Evolutionary conservation across 2,888 invertebrate genomes (phyloP).

Genomic region (Dione vanillae): DNA sequence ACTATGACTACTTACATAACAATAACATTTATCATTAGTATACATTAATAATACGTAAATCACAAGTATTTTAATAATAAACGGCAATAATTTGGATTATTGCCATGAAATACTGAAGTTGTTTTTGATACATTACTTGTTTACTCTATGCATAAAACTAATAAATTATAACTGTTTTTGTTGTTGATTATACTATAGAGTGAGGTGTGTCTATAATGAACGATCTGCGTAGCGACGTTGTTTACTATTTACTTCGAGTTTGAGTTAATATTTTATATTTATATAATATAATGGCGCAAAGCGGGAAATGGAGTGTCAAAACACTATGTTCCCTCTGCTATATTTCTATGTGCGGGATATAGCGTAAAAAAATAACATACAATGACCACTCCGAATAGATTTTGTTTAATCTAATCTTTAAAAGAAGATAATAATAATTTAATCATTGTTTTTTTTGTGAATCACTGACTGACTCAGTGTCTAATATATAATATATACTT

Average conservation of each 20-base stretch:
- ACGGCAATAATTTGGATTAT: constrained; percentile 15
- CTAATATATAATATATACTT: too few relatives aligned
- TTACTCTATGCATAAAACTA: constrained; percentile 7
- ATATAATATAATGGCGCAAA: too few relatives aligned
- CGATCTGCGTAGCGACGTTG: neutral
- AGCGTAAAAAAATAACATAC: too few relatives aligned
- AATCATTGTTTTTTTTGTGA: too few relatives aligned
- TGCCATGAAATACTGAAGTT: neutral
- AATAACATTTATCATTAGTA: neutral
- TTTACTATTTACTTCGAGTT: neutral
- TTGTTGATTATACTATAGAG: constrained; percentile 3
- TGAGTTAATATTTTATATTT: too few relatives aligned
- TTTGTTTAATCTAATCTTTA: too few relatives aligned
- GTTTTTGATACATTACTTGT: constrained; percentile 7
- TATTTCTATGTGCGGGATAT: too few relatives aligned
- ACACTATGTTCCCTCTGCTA: too few relatives aligned
- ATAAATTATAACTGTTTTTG: constrained; percentile 20
- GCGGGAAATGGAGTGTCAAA: too few relatives aligned
- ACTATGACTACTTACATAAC: neutral
- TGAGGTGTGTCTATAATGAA: neutral
- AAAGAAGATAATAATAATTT: too few relatives aligned
- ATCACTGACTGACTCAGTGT: too few relatives aligned
- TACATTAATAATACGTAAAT: neutral
- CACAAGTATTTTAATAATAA: neutral
- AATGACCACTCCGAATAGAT: too few relatives aligned